Conservation (phyloP, 2,797 vertebrate genomes). For the Brachymystax lenok region DNA sequence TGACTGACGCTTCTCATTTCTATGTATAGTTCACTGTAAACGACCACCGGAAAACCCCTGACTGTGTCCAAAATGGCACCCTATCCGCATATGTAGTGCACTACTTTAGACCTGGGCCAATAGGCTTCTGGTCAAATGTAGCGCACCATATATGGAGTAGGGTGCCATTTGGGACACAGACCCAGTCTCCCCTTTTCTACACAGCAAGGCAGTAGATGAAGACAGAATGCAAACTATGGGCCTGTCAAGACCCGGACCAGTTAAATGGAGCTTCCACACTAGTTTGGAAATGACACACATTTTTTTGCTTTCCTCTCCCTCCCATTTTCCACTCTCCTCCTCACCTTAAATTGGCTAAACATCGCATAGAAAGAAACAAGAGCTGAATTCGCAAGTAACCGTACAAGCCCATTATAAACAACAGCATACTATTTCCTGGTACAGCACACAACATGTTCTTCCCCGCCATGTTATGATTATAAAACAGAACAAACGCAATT, state of each 20-base stretch:
- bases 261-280: slow-evolving; percentile 13
- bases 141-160: background rate
- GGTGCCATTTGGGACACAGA: background rate
- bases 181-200: slow-evolving; percentile 19
- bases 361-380: slow-evolving; percentile 1
- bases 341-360: slow-evolving; percentile 14
- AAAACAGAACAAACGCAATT: slow-evolving; percentile 12
- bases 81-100: background rate
- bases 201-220: slow-evolving; percentile 56
- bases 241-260: slow-evolving; percentile 21
- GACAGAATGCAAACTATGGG: slow-evolving; percentile 46
- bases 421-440: background rate
- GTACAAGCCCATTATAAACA: slow-evolving; percentile 8
- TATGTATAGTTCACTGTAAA: slow-evolving; percentile 67
- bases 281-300: slow-evolving; percentile 29
- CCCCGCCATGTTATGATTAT: background rate
- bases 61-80: background rate
- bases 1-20: slow-evolving; percentile 71
- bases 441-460: background rate
- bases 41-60: slow-evolving; percentile 56
- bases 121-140: background rate
- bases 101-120: too few relatives aligned
- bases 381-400: slow-evolving; percentile 10
- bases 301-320: background rate
- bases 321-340: background rate